These are phyloP conservation scores for Sus scrofa DNA, from an alignment of 2,113 vertebrate species.

Conservation along the genomic window T2T-Sscrofa CM000824.6:55136501-55137000, in stretches of 20 bases:
- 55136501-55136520: conserved; percentile 82
- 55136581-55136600: conserved; percentile 80
- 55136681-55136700: conserved; percentile 69
- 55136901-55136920: conserved; percentile 92
- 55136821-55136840: conserved; percentile 92
- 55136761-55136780: conserved; percentile 85
- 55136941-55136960: conserved; percentile 87
- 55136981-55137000: conserved; percentile 89
- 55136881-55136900: conserved; percentile 88
- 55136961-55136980: conserved; percentile 85
- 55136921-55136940: conserved; percentile 91
- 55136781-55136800: conserved; percentile 89
- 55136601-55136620: conserved; percentile 85
- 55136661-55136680: conserved; percentile 73
- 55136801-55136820: conserved; percentile 96
- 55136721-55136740: conserved; percentile 88
- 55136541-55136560: conserved; percentile 59
- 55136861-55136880: conserved; percentile 87
- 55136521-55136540: conserved; percentile 35
- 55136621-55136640: conserved; percentile 77
- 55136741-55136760: conserved; percentile 82
- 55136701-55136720: conserved; percentile 81
- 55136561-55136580: conserved; percentile 70
- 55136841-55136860: conserved; percentile 87
- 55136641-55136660: conserved; percentile 70